These are phyloP conservation scores for Baryphthengus martii DNA, from an alignment of 2,113 vertebrate species.

Conservation along the genomic window DNA sequence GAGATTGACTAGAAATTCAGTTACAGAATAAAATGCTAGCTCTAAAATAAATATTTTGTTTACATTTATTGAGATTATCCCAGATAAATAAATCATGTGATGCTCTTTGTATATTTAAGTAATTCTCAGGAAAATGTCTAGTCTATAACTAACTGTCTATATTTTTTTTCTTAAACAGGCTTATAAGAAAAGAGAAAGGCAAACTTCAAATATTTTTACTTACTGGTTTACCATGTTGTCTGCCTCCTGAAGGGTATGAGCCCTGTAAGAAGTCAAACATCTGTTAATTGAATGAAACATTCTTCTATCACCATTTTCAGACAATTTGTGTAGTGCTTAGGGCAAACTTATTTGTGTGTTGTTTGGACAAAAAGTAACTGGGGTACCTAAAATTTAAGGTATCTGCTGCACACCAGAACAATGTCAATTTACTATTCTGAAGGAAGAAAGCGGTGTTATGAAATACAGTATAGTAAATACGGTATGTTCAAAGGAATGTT, in stretches of 20 bases:
- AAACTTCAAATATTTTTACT: neutral
- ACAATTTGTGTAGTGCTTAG: neutral
- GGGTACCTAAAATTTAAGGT: neutral
- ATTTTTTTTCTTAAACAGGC: neutral
- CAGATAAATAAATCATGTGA: neutral
- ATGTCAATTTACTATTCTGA: neutral
- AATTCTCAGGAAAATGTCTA: neutral
- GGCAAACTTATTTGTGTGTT: neutral
- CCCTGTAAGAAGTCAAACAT: neutral
- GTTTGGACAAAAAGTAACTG: neutral
- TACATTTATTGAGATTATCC: neutral
- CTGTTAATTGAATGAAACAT: neutral
- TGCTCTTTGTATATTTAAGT: neutral
- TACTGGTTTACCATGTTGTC: slow-evolving; percentile 38
- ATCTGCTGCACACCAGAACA: neutral
- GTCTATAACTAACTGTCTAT: neutral
- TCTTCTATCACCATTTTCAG: neutral
- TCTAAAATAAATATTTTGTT: neutral
- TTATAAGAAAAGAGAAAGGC: neutral
- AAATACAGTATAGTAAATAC: neutral
- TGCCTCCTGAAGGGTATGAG: slow-evolving; percentile 5
- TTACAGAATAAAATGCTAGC: neutral
- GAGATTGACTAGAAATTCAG: neutral
- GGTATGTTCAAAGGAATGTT: neutral
- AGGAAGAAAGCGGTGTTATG: neutral